Evolutionary conservation across 2,797 vertebrate species (phyloP).

Genomic region (Melanogrammus aeglefinus): DNA sequence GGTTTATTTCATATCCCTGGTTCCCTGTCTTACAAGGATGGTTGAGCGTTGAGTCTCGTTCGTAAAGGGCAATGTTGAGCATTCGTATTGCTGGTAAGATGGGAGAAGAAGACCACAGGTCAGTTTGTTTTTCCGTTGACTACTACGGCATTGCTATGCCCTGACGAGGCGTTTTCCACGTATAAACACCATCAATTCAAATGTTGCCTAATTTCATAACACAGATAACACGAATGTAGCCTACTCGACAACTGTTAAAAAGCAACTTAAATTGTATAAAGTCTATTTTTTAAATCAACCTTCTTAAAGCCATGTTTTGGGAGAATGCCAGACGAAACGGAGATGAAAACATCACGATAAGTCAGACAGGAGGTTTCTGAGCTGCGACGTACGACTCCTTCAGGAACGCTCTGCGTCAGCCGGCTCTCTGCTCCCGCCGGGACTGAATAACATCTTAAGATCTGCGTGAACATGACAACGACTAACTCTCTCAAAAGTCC

Average conservation of each 20-base stretch:
- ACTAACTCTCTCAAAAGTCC: slow-evolving; percentile 19
- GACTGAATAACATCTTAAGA: slow-evolving; percentile 2
- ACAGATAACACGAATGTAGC: background rate
- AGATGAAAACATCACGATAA: slow-evolving; percentile 21
- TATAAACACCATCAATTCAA: background rate
- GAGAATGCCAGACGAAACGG: slow-evolving; percentile 27
- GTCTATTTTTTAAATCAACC: background rate
- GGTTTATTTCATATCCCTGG: slow-evolving; percentile 63
- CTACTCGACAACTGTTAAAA: background rate
- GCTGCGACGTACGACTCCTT: background rate
- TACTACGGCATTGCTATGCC: slow-evolving; percentile 42
- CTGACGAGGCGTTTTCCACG: slow-evolving; percentile 24
- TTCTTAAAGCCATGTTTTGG: slow-evolving; percentile 18
- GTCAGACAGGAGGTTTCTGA: slow-evolving; percentile 14
- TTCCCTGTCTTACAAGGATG: slow-evolving; percentile 40
- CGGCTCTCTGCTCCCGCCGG: background rate
- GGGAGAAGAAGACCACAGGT: slow-evolving; percentile 30
- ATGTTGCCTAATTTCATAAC: background rate
- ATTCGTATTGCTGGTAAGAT: slow-evolving; percentile 11
- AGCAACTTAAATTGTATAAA: slow-evolving; percentile 1
- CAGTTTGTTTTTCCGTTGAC: slow-evolving; percentile 34
- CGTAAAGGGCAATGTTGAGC: background rate
- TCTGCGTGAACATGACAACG: slow-evolving; percentile 2
- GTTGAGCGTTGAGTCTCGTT: slow-evolving; percentile 21
- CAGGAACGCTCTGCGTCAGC: background rate